Evolutionary conservation across 2,113 vertebrate genomes (phyloP).

Genomic region (Oryzias javanicus): DNA sequence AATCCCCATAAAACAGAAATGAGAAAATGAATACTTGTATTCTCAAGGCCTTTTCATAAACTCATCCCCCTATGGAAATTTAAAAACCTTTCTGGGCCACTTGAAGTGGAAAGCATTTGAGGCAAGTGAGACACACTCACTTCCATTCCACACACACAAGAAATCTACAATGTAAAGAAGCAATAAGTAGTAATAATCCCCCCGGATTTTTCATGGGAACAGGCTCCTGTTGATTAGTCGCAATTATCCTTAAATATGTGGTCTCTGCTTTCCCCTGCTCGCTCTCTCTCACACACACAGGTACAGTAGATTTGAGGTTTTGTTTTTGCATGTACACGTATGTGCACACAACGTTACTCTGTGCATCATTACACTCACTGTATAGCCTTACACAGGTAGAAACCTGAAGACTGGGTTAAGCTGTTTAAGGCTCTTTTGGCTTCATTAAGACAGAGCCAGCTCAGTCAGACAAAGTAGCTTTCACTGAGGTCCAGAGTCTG

Average conservation of each 20-base stretch:
- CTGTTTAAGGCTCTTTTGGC: constrained; percentile 80
- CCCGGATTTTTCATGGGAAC: constrained; percentile 61
- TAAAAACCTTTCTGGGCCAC: too few species aligned
- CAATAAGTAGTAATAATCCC: constrained; percentile 68
- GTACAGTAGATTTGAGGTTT: constrained; percentile 38
- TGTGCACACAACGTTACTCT: constrained; percentile 43
- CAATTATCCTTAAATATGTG: constrained; percentile 82
- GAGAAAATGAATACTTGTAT: too few species aligned
- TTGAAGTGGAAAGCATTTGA: background rate
- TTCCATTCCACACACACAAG: background rate
- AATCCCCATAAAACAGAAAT: too few species aligned
- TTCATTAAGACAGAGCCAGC: constrained; percentile 78
- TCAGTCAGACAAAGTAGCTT: constrained; percentile 76
- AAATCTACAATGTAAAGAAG: constrained; percentile 46
- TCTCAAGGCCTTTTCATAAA: too few species aligned
- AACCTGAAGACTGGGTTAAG: constrained; percentile 80
- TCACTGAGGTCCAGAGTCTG: constrained; percentile 66
- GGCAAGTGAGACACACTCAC: background rate
- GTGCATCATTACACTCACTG: constrained; percentile 79
- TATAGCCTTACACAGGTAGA: constrained; percentile 80
- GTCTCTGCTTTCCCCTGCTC: constrained; percentile 47
- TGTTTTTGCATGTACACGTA: constrained; percentile 16
- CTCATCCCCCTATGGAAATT: too few species aligned
- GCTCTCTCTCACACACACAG: constrained; percentile 5
- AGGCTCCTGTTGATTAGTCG: constrained; percentile 73